Conservation (phyloP, 2,113 vertebrate genomes). For the Puffinus mauretanicus region DNA sequence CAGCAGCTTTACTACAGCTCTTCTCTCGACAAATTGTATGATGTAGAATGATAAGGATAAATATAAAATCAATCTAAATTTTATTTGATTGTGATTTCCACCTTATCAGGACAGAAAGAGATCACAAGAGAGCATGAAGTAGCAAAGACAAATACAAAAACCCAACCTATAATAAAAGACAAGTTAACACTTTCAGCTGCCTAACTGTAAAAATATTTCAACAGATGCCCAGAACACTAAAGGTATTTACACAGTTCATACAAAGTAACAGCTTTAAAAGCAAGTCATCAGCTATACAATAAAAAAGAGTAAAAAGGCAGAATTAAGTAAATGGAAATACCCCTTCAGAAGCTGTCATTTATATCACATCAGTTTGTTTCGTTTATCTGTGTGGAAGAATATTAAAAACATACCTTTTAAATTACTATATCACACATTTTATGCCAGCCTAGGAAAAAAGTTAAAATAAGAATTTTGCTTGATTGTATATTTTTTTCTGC, state of each 20-base stretch:
- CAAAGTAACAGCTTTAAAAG: conserved; percentile 16
- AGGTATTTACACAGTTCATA: neutral
- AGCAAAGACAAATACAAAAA: neutral
- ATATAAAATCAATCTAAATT: conserved; percentile 60
- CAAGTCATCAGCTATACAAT: neutral
- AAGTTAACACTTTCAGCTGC: neutral
- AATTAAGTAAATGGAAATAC: neutral
- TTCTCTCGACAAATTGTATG: neutral
- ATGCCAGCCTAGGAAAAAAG: neutral
- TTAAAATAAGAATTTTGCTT: neutral
- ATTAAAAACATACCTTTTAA: neutral
- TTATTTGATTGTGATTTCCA: conserved; percentile 31
- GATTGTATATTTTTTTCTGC: neutral
- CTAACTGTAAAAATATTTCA: neutral
- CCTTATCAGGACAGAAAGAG: neutral
- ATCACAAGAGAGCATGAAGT: neutral
- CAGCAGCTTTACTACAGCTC: neutral
- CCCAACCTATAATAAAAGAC: neutral
- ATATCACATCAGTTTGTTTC: neutral
- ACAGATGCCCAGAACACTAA: neutral
- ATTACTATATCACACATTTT: neutral
- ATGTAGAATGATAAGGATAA: conserved; percentile 3
- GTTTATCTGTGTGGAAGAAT: neutral
- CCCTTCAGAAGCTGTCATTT: neutral
- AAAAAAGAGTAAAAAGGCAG: neutral